These are phyloP conservation scores for Enteromius fasciolatus DNA, from an alignment of 2,797 vertebrate species.

Conservation along the genomic window DNA sequence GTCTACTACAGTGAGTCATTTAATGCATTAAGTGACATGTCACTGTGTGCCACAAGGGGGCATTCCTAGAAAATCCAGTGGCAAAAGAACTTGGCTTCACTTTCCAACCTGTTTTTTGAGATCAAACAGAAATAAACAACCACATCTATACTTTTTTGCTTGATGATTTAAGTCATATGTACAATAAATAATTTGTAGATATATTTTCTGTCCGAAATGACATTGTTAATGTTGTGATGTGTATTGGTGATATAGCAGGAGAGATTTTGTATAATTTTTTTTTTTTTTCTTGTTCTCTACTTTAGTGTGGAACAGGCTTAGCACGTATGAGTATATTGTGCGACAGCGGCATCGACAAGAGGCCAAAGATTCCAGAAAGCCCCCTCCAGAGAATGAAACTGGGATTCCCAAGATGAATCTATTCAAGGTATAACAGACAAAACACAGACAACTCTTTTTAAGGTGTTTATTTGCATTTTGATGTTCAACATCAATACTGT, in stretches of 20 bases:
- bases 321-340: conserved; percentile 94
- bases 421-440: conserved; percentile 67
- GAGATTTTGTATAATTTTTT: not conserved
- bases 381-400: conserved; percentile 57
- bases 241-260: not conserved
- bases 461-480: not conserved
- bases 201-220: not conserved
- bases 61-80: not conserved
- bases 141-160: not conserved
- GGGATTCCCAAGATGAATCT: conserved; percentile 59
- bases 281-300: conserved; percentile 9
- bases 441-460: not conserved
- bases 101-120: not conserved
- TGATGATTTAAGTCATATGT: not conserved
- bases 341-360: conserved; percentile 88
- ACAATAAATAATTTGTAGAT: not conserved
- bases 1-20: no score
- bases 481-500: not conserved
- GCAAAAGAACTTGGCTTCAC: not conserved
- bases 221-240: not conserved
- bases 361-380: conserved; percentile 72
- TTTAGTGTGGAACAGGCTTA: conserved; percentile 89
- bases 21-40: not conserved
- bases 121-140: not conserved
- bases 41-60: conserved; percentile 44